phyloP scores from a whole-genome alignment of 2,888 invertebrate genomes.

The Criorhina ranunculi region DNA sequence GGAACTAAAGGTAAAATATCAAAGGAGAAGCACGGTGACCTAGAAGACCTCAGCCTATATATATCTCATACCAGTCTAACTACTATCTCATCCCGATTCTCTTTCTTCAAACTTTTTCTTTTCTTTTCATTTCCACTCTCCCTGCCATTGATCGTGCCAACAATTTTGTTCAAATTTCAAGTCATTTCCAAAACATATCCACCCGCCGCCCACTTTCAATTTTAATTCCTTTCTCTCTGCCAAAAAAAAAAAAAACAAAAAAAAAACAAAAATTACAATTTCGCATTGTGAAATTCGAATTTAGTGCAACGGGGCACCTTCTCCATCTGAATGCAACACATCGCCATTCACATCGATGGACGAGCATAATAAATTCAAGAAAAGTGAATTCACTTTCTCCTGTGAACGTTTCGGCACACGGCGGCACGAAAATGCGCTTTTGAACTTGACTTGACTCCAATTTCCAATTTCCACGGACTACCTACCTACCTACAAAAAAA shows the following conservation, averaged over 20 bases:
- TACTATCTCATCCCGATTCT: background rate
- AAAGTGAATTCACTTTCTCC: slow-evolving; percentile 76
- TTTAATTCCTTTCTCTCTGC: slow-evolving; percentile 21
- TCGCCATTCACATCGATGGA: slow-evolving; percentile 38
- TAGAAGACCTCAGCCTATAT: no score
- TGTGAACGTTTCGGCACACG: slow-evolving; percentile 36
- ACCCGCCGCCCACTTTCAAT: slow-evolving; percentile 17
- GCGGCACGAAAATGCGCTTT: slow-evolving; percentile 74
- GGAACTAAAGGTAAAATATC: no score
- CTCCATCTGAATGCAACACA: slow-evolving; percentile 56
- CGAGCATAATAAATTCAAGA: slow-evolving; percentile 69
- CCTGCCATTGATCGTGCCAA: background rate
- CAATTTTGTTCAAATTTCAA: slow-evolving; percentile 4
- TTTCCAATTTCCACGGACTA: slow-evolving; percentile 61
- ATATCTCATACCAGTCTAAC: no score
- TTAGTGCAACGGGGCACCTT: slow-evolving; percentile 64
- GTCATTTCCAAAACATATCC: background rate
- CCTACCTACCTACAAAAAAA: slow-evolving; percentile 12
- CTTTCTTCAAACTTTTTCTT: no score
- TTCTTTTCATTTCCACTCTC: background rate
- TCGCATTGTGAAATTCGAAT: slow-evolving; percentile 43
- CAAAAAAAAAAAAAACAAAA: slow-evolving; percentile 14
- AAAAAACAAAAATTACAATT: slow-evolving; percentile 6
- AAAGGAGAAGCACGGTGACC: no score
- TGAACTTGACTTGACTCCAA: slow-evolving; percentile 77